Evolutionary conservation across 2,797 vertebrate species (phyloP).

Genomic region (Botia kubotai): DNA sequence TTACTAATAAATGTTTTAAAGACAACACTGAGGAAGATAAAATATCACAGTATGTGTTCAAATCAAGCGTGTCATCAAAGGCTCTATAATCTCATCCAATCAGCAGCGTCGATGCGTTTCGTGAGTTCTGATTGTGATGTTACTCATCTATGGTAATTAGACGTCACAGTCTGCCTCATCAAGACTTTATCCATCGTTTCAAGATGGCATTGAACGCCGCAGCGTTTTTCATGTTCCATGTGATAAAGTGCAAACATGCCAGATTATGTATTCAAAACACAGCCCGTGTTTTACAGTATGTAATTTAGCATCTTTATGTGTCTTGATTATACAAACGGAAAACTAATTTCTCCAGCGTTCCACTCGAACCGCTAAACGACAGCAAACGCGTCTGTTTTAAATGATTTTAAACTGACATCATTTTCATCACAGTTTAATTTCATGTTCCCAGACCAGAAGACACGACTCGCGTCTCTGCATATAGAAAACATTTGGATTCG

Average conservation of each 20-base stretch:
- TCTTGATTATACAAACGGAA: conserved; percentile 32
- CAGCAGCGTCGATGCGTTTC: neutral
- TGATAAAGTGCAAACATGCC: conserved; percentile 2
- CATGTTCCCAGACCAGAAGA: no score
- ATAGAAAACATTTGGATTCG: no score
- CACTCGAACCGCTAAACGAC: conserved; percentile 35
- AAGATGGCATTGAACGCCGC: neutral
- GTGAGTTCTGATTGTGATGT: neutral
- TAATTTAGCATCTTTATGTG: conserved; percentile 28
- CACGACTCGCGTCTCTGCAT: neutral
- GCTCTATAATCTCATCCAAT: conserved; percentile 10
- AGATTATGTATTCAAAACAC: conserved; percentile 23
- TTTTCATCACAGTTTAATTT: no score
- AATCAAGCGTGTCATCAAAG: conserved; percentile 5
- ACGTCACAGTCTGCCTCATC: neutral
- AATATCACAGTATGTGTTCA: conserved; percentile 4
- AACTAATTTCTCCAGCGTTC: conserved; percentile 38
- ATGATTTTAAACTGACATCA: no score
- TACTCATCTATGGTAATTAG: neutral
- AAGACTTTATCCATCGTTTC: neutral
- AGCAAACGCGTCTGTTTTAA: neutral
- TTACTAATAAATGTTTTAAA: conserved; percentile 12
- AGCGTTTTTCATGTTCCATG: neutral
- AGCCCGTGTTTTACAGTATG: conserved; percentile 8
- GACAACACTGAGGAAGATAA: neutral